A percentile compares a stretch with the other conserved stretches of the same genome.
phyloP scores from a whole-genome alignment of 2,888 invertebrate species.

The Selenia dentaria region DNA sequence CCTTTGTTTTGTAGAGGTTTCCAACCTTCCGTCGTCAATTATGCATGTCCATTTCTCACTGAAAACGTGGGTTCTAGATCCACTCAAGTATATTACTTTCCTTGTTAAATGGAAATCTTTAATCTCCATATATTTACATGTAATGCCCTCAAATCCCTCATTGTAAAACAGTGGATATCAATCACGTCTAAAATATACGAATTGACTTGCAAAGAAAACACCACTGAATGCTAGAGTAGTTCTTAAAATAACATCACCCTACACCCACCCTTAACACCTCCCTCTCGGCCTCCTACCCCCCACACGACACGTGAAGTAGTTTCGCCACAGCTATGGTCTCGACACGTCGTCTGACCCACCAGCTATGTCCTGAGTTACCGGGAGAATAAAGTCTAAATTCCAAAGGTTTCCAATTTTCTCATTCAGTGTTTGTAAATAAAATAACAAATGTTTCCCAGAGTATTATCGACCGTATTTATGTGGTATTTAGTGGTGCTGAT shows the following conservation, averaged over 20 bases:
- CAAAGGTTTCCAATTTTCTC: not conserved
- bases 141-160: no score
- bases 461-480: conserved; percentile 66
- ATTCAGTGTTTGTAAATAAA: conserved; percentile 12
- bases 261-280: conserved; percentile 9
- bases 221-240: not conserved
- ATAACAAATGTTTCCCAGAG: conserved; percentile 51
- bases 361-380: not conserved
- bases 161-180: no score
- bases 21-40: no score
- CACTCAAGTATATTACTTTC: no score
- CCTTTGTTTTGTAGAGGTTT: no score
- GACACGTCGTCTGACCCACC: conserved; percentile 33
- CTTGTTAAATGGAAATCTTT: no score
- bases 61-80: no score
- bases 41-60: no score
- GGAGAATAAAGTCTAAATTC: conserved; percentile 3
- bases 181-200: no score
- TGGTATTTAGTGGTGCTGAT: conserved; percentile 68
- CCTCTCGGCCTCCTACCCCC: conserved; percentile 3
- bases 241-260: conserved; percentile 7
- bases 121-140: no score
- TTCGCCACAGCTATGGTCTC: conserved; percentile 23
- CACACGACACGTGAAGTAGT: conserved; percentile 12
- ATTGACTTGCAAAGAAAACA: no score